These are phyloP conservation scores for Ennomos erosarius DNA, from an alignment of 2,888 invertebrate species.

Conservation along the genomic window DNA sequence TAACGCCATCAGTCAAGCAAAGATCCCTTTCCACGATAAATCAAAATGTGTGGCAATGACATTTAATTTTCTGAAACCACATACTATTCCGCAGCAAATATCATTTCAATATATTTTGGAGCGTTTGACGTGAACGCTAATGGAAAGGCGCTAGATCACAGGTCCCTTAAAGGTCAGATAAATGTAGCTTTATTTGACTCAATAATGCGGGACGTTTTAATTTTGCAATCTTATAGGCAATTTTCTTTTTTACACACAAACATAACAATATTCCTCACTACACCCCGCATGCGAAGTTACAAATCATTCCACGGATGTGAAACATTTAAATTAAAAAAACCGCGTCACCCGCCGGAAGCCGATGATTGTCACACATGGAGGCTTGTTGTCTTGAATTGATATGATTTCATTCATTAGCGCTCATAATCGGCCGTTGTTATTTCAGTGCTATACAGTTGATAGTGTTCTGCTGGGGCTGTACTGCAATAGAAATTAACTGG, in stretches of 20 bases:
- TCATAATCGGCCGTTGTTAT: slow-evolving; percentile 46
- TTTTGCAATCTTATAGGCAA: background rate
- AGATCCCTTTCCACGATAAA: no score
- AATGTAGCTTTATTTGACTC: no score
- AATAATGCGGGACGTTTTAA: no score
- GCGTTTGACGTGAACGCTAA: no score
- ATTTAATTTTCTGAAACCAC: no score
- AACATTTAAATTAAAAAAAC: slow-evolving; percentile 35
- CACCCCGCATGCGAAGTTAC: slow-evolving; percentile 36
- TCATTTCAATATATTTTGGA: no score
- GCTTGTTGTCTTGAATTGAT: slow-evolving; percentile 65
- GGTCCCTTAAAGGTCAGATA: no score
- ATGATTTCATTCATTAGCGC: slow-evolving; percentile 73
- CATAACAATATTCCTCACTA: background rate
- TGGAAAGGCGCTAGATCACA: no score
- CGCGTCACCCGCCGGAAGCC: slow-evolving; percentile 51
- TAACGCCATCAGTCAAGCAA: no score
- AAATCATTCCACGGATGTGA: slow-evolving; percentile 48
- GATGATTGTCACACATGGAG: slow-evolving; percentile 59
- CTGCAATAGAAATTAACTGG: no score
- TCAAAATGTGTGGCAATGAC: no score
- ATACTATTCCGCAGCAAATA: no score
- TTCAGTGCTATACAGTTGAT: background rate
- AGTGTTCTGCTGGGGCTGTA: slow-evolving; percentile 16
- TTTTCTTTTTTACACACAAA: background rate